Evolutionary conservation across 2,797 vertebrate genomes (phyloP), one percentile per base, ranked within the genome.

Genomic region (Ctenopoma kingsleyae): DNA sequence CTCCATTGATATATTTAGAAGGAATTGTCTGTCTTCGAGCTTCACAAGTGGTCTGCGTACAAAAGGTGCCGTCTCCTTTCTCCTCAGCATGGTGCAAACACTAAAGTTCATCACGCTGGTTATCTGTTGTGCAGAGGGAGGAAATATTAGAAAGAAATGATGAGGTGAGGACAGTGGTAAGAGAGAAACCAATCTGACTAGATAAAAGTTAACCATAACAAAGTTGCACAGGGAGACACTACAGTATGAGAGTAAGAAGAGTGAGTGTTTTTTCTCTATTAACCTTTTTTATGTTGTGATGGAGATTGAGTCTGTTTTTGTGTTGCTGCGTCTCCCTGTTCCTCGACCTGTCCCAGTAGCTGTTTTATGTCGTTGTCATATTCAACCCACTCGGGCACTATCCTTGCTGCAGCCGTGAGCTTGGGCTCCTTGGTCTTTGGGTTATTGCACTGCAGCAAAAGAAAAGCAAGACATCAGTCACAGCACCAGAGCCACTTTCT

Each of bases 391-490:
- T 99, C 97, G 0, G 97, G 96, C 76, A 99, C 95, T 49, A 99
- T 99, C 56, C 98, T 87, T 3, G 94, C 92, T 4, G 98, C 98
- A 4, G 97, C 98, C 60, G 94, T 91, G 43, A 99, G 81, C 88
- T 99, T 99, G 35, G 98, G 97, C 88, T 99, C 98, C 88, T 99
- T 99, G 68, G 98, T 99, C 83, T 96, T 96, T n/a, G 98, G 98
- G 86, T 99, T 99, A 89, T 99, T 99, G 86, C 98, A 99, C 98
- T 99, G 85, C 35, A 65, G 57, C 47, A 77, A 68, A 74, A 60
- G 76, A 65, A 49, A 61, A 81, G 68, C 83, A 54, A 74, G 8
- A 57, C 65, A 83, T 87, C 70, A 75, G 20, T 78, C 73, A 58
- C 12, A 1, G 60, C 55, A 54, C 68, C 74, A 58, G 55, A n/a